phyloP scores from a whole-genome alignment of 2,888 invertebrate species.

The Cremastobaeus sp. region DNA sequence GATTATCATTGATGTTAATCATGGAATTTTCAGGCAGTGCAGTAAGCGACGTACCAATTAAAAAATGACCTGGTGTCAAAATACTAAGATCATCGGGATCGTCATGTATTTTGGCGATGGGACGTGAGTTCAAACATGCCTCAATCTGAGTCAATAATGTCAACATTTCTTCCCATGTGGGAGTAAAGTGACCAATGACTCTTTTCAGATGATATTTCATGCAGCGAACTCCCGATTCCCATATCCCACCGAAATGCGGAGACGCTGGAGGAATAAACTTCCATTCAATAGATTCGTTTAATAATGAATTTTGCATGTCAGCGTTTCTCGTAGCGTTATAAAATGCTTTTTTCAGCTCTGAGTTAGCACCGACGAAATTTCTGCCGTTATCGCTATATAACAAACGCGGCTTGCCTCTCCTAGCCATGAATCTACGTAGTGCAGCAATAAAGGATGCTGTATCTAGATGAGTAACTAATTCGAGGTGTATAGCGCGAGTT shows the following conservation, averaged over 20 bases:
- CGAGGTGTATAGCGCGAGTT: background rate
- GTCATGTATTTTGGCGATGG: background rate
- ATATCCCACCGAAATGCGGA: slow-evolving; percentile 66
- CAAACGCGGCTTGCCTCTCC: too few relatives aligned
- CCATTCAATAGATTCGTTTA: too few relatives aligned
- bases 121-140: slow-evolving; percentile 19
- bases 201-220: slow-evolving; percentile 63
- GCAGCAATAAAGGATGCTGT: too few relatives aligned
- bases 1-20: background rate
- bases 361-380: background rate
- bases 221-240: slow-evolving; percentile 65
- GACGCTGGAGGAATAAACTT: slow-evolving; percentile 56
- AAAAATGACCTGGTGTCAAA: slow-evolving; percentile 14
- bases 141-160: slow-evolving; percentile 22
- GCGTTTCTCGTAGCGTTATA: background rate
- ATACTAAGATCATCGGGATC: slow-evolving; percentile 3
- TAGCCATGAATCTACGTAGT: too few relatives aligned
- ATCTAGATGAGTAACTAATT: too few relatives aligned
- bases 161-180: slow-evolving; percentile 15
- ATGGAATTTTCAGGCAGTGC: background rate
- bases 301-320: background rate
- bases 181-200: slow-evolving; percentile 39
- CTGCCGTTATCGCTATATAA: slow-evolving; percentile 9
- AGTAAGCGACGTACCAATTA: slow-evolving; percentile 38
- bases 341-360: background rate